Evolutionary conservation across 1,140 invertebrate species (phyloP).

Genomic region (Diorhabda elongata): DNA sequence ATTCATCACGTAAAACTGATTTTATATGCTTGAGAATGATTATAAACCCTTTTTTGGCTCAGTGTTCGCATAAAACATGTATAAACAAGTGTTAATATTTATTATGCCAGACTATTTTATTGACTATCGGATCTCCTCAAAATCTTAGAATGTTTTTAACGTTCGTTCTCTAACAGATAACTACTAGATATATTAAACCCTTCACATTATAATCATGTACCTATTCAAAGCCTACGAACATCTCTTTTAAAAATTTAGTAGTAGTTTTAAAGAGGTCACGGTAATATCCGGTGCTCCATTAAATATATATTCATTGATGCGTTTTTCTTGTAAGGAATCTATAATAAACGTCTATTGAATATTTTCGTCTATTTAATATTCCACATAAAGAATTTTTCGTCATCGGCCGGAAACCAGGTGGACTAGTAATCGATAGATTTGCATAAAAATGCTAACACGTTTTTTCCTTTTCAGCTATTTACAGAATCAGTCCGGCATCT

Average conservation of each 20-base stretch:
- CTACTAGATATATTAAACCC: background rate
- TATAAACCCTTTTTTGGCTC: no score
- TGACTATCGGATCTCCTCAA: no score
- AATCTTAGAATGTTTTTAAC: no score
- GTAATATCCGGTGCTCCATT: background rate
- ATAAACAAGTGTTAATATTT: no score
- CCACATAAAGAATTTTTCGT: background rate
- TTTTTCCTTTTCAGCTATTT: background rate
- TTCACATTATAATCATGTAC: background rate
- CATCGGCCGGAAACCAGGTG: background rate
- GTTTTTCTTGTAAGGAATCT: slow-evolving; percentile 1
- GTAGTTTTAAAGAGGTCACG: background rate
- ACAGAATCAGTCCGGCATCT: background rate
- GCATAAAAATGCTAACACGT: background rate
- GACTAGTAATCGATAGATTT: slow-evolving; percentile 2
- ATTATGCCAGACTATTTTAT: no score
- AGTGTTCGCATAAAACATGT: no score
- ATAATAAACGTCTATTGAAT: background rate
- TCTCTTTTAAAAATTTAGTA: background rate
- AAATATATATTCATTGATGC: background rate
- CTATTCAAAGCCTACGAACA: background rate
- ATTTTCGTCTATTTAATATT: slow-evolving; percentile 3
- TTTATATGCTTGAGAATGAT: no score
- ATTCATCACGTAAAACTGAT: no score
- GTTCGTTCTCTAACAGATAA: background rate